Evolutionary conservation across 2,888 invertebrate genomes (phyloP), one percentile per base, ranked within the genome.

Genomic region (Aporophyla lueneburgensis): DNA sequence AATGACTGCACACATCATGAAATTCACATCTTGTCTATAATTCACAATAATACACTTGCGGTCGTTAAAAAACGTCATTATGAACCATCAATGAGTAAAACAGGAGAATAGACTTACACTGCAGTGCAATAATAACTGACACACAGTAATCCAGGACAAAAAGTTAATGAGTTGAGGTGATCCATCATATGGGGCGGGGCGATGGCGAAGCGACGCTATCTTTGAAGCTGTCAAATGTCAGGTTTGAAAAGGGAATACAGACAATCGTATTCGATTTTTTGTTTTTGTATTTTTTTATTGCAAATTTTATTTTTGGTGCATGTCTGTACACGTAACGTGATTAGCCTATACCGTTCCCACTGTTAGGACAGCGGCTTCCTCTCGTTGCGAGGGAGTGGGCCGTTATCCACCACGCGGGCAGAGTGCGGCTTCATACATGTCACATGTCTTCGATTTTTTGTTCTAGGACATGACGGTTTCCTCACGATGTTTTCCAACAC

Each of bases 91-190:
- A 85, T 86, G 83, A 71, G 86, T 85, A 77, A 80, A 85, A 80
- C 78, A 80, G 81, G 80, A 83, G 81, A 81, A 85, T 77, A 84
- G 73, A 19, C 65, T 66, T 83, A 72, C 56, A 76, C 72, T 86
- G 71, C 70, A 81, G 72, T 85, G 76, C 77, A 78, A 79, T 83
- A 83, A 85, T 87, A 86, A 85, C 85, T 85, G 85, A 78, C 81
- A 85, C 79, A 83, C 62, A 86, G 80, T 84, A 71, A 81, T 78
- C 70, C 67, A 66, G 54, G 62, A 68, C 85, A 88, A 88, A 87
- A 88, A 86, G 69, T 82, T 83, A 86, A 88, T 88, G 88, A 88
- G 83, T 83, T 87, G 65, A 54, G 79, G 65, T 73, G 66, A 65
- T 74, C 49, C 83, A 62, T 76, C 71, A 72, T 40, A 27, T 14